These are phyloP conservation scores for Drosophila neotestacea DNA, from an alignment of 2,888 invertebrate genomes.

Conservation along the genomic window DNA sequence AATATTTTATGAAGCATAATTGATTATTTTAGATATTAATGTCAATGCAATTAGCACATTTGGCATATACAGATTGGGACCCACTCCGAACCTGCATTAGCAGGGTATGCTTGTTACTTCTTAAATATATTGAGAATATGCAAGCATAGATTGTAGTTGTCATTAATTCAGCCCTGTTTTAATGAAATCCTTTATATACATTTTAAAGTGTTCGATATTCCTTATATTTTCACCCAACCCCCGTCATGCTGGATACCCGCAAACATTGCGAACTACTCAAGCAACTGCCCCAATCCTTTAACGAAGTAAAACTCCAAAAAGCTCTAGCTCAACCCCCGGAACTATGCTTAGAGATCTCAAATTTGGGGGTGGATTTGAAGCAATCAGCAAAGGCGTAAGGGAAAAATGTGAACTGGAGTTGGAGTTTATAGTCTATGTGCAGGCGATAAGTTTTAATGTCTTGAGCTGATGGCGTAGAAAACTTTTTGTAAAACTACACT, in stretches of 20 bases:
- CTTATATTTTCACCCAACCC: constrained; percentile 8
- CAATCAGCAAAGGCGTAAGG: constrained; percentile 27
- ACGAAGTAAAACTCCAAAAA: constrained; percentile 4
- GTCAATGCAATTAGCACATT: too few relatives aligned
- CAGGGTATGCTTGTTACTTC: not conserved
- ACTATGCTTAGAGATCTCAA: constrained; percentile 22
- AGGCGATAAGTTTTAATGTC: constrained; percentile 81
- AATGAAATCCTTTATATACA: constrained; percentile 11
- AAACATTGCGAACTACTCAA: constrained; percentile 46
- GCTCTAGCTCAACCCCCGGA: constrained; percentile 36
- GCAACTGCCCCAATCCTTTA: constrained; percentile 37
- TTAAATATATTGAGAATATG: not conserved
- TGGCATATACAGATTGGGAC: too few relatives aligned
- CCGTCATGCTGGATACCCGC: constrained; percentile 18
- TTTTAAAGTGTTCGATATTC: constrained; percentile 31
- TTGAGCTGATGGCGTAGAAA: constrained; percentile 81
- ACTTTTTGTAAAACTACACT: constrained; percentile 58
- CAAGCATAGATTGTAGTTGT: not conserved
- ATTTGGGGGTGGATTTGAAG: constrained; percentile 64
- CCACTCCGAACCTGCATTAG: too few relatives aligned
- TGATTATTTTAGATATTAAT: too few relatives aligned
- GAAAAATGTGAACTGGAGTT: constrained; percentile 22
- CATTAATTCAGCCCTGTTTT: constrained; percentile 4
- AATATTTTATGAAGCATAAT: too few relatives aligned
- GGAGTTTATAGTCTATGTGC: constrained; percentile 32